phyloP scores from a whole-genome alignment of 2,113 vertebrate genomes.

The Clupea harengus region DNA sequence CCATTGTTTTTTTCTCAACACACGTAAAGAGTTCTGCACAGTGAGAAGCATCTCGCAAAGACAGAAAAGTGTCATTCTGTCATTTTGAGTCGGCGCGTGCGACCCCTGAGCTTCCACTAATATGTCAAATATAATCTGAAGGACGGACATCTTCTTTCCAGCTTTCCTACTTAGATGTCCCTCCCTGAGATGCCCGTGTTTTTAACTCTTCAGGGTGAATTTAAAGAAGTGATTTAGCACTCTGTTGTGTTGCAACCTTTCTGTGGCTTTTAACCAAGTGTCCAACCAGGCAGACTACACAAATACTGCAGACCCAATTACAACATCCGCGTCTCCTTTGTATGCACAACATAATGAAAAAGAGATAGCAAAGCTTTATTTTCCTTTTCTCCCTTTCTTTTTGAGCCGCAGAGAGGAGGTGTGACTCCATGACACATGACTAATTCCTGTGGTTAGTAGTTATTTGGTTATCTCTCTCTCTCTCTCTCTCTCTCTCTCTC shows the following conservation, averaged over 20 bases:
- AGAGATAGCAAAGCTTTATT: background rate
- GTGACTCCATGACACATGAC: background rate
- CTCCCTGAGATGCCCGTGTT: background rate
- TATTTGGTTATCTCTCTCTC: background rate
- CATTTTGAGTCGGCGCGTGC: background rate
- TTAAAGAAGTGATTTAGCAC: background rate
- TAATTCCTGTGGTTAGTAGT: background rate
- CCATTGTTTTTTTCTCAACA: background rate
- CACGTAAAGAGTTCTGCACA: background rate
- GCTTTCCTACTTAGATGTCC: background rate
- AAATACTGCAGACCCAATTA: background rate
- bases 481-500: background rate
- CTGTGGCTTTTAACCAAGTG: background rate
- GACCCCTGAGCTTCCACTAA: background rate
- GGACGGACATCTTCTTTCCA: background rate
- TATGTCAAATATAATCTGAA: background rate
- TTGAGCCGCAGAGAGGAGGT: background rate
- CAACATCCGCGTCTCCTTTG: background rate
- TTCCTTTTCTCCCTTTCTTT: background rate
- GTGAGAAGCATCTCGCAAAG: background rate
- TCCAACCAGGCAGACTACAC: background rate
- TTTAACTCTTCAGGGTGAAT: background rate
- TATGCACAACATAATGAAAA: background rate
- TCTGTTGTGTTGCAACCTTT: background rate
- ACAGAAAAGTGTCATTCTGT: background rate